These are phyloP conservation scores for Phoenicopterus ruber DNA, from an alignment of 2,113 vertebrate genomes.

Conservation along the genomic window DNA sequence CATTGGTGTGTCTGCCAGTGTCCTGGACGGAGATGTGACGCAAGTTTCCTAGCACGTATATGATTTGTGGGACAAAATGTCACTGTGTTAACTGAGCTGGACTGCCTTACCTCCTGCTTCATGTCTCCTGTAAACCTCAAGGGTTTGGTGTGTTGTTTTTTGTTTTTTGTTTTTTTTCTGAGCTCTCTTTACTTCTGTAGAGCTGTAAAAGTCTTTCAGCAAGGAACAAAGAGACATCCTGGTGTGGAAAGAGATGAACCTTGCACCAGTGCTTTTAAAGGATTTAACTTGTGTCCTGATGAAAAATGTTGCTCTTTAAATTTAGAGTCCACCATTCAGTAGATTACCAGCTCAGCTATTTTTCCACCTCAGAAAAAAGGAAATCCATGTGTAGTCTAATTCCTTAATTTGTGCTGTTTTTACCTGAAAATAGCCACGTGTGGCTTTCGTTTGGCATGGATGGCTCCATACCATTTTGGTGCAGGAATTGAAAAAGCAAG, in stretches of 20 bases:
- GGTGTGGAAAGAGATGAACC: background rate
- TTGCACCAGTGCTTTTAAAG: background rate
- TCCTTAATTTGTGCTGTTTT: background rate
- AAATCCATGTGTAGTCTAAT: background rate
- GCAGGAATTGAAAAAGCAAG: background rate
- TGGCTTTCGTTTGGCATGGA: background rate
- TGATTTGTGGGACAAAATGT: conserved; percentile 56
- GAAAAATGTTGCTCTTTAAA: background rate
- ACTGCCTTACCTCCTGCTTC: background rate
- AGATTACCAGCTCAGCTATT: background rate
- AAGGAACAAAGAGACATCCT: background rate
- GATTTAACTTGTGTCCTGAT: background rate
- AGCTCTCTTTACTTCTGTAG: background rate
- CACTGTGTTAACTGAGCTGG: conserved; percentile 30
- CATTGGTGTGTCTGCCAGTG: background rate
- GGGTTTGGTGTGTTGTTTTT: background rate
- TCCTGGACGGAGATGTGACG: conserved; percentile 45
- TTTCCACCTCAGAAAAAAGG: background rate
- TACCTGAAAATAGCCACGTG: background rate
- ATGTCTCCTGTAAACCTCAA: background rate
- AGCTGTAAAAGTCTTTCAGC: background rate
- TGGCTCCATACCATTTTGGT: background rate
- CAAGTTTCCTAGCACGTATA: conserved; percentile 1
- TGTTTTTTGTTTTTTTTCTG: background rate
- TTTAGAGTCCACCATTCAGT: background rate